These are phyloP conservation scores for Aphidius ervi DNA, from an alignment of 1,140 invertebrate species.

Conservation along the genomic window DNA sequence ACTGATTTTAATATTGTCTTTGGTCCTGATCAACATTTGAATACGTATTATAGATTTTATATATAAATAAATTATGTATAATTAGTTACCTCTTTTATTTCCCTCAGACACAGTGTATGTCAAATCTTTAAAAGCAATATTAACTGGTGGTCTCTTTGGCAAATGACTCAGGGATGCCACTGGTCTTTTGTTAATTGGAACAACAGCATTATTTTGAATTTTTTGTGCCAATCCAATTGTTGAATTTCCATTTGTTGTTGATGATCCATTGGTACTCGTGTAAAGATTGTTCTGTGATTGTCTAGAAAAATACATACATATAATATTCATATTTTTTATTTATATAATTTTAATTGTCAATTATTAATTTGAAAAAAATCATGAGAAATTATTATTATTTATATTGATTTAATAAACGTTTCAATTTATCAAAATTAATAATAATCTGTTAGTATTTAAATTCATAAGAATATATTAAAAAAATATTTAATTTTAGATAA, in stretches of 20 bases:
- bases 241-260: conserved; percentile 46
- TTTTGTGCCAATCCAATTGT: conserved; percentile 59
- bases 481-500: too few relatives aligned
- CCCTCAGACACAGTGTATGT: conserved; percentile 82
- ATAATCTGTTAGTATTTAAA: too few relatives aligned
- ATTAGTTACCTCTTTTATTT: conserved; percentile 62
- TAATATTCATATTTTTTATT: too few relatives aligned
- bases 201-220: conserved; percentile 60
- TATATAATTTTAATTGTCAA: too few relatives aligned
- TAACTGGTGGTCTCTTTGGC: conserved; percentile 76
- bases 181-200: conserved; percentile 45
- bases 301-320: conserved; percentile 50
- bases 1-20: conserved; percentile 81
- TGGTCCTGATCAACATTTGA: conserved; percentile 47
- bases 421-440: too few relatives aligned
- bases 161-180: conserved; percentile 67
- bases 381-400: too few relatives aligned
- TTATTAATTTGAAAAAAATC: too few relatives aligned
- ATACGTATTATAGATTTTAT: too few relatives aligned
- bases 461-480: too few relatives aligned
- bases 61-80: too few relatives aligned
- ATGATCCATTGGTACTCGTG: conserved; percentile 61
- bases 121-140: conserved; percentile 81
- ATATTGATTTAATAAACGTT: too few relatives aligned
- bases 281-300: conserved; percentile 63